phyloP scores from a whole-genome alignment of 2,113 vertebrate species.

The Prunella himalayana region DNA sequence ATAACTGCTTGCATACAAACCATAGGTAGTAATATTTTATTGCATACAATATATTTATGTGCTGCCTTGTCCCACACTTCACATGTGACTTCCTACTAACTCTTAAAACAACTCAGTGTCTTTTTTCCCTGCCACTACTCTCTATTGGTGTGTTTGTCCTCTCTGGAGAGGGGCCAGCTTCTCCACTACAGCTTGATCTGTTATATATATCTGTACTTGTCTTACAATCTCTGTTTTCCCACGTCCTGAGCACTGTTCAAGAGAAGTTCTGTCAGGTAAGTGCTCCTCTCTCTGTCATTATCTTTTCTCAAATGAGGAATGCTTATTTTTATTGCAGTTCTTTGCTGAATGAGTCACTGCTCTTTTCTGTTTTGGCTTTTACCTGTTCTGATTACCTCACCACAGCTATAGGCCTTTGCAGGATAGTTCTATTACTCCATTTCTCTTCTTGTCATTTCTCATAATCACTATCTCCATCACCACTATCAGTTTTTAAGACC shows the following conservation, averaged over 20 bases:
- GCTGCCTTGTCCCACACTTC: background rate
- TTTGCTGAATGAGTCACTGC: background rate
- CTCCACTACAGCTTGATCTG: background rate
- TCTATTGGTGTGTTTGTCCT: background rate
- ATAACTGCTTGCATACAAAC: constrained; percentile 27
- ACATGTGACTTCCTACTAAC: background rate
- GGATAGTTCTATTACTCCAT: background rate
- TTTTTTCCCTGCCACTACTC: background rate
- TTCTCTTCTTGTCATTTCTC: background rate
- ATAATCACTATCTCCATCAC: background rate
- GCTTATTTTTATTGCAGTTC: background rate
- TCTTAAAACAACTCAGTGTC: background rate
- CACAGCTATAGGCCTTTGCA: background rate
- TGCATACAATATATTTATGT: constrained; percentile 15
- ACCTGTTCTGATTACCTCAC: background rate
- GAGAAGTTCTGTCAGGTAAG: background rate
- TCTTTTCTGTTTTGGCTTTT: background rate
- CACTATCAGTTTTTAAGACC: background rate
- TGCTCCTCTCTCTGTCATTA: background rate
- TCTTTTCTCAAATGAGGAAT: background rate
- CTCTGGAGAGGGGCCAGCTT: background rate
- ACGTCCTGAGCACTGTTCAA: background rate
- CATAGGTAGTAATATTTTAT: constrained; percentile 1
- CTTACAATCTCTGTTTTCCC: background rate
- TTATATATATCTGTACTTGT: background rate